Evolutionary conservation across 1,140 invertebrate genomes (phyloP).

Genomic region (Ganaspis sp.): DNA sequence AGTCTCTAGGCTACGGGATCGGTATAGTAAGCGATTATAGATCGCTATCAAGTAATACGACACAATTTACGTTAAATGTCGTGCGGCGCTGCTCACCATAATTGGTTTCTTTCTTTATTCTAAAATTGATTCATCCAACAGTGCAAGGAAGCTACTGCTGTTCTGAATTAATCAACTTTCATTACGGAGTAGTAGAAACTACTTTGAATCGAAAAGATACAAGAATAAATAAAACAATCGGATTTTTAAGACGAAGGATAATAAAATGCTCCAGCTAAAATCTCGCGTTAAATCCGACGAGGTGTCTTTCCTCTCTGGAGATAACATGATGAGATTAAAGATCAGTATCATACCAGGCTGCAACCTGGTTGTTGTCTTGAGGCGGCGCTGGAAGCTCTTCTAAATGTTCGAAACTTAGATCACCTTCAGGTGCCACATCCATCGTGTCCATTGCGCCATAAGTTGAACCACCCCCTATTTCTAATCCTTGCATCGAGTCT

Average conservation of each 20-base stretch:
- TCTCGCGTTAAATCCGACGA: neutral
- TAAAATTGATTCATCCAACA: constrained; percentile 32
- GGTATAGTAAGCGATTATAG: constrained; percentile 11
- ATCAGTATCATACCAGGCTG: constrained; percentile 97
- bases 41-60: neutral
- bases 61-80: neutral
- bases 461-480: constrained; percentile 85
- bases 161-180: neutral
- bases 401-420: constrained; percentile 89
- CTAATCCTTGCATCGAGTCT: constrained; percentile 96
- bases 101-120: neutral
- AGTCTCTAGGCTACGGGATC: constrained; percentile 26
- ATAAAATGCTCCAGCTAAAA: neutral
- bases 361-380: constrained; percentile 91
- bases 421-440: constrained; percentile 87
- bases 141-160: constrained; percentile 3
- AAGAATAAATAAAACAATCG: constrained; percentile 8
- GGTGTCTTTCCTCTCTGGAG: neutral
- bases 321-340: constrained; percentile 79
- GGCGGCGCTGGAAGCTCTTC: constrained; percentile 91
- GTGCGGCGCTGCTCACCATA: neutral
- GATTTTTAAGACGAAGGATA: neutral
- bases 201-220: neutral
- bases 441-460: constrained; percentile 89
- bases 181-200: neutral